These are phyloP conservation scores for Clarias macrocephalus DNA, from an alignment of 2,113 vertebrate species.

Conservation along the genomic window DNA sequence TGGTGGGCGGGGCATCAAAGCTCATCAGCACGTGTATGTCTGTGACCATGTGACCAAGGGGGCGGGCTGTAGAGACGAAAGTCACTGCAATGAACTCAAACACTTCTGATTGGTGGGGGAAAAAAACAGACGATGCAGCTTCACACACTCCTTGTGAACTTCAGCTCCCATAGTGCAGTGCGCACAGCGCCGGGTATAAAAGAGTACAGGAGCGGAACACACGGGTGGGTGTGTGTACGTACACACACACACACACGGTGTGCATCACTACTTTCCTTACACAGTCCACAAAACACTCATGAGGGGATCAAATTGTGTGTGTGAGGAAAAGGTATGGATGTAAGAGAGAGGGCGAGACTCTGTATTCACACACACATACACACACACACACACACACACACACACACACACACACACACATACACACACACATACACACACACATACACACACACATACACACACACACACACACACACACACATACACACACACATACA, in stretches of 20 bases:
- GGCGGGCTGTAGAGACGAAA: slow-evolving; percentile 39
- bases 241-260: not conserved
- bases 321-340: not conserved
- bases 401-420: too few species aligned
- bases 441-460: too few species aligned
- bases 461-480: too few species aligned
- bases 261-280: slow-evolving; percentile 33
- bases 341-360: not conserved
- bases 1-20: rapidly evolving
- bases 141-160: slow-evolving; percentile 57
- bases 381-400: too few species aligned
- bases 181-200: slow-evolving; percentile 75
- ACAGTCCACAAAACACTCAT: slow-evolving; percentile 30
- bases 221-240: slow-evolving; percentile 58
- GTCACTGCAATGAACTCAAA: slow-evolving; percentile 69
- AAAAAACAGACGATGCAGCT: slow-evolving; percentile 61
- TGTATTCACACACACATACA: too few species aligned
- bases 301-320: not conserved
- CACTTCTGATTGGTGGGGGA: slow-evolving; percentile 54
- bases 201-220: slow-evolving; percentile 63
- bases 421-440: too few species aligned
- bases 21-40: not conserved
- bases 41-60: not conserved
- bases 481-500: too few species aligned
- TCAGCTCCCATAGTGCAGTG: slow-evolving; percentile 76